phyloP scores from a whole-genome alignment of 2,888 invertebrate genomes.

The Papilio protenor region DNA sequence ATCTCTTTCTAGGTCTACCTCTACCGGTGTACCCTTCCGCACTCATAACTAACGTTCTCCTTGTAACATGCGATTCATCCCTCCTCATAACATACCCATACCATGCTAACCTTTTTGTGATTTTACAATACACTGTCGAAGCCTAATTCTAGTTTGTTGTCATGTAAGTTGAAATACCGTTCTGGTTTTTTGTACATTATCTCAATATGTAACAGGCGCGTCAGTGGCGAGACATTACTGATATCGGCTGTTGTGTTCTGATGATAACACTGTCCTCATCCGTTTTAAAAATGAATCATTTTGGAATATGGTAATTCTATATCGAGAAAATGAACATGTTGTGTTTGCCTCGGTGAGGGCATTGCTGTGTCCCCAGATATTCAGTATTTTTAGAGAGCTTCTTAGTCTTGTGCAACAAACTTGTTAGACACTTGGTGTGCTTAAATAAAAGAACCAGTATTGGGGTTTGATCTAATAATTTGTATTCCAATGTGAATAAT shows the following conservation, averaged over 20 bases:
- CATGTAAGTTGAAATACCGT: conserved; percentile 8
- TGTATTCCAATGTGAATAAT: too few species aligned
- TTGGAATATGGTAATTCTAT: not conserved
- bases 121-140: not conserved
- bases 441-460: too few species aligned
- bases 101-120: too few species aligned
- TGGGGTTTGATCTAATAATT: too few species aligned
- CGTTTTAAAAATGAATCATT: not conserved
- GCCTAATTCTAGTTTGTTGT: not conserved
- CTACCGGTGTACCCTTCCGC: too few species aligned
- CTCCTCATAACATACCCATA: too few species aligned
- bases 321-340: not conserved
- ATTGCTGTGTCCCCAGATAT: not conserved
- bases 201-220: conserved; percentile 4
- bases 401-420: too few species aligned
- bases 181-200: conserved; percentile 22
- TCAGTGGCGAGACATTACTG: conserved; percentile 2
- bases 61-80: too few species aligned
- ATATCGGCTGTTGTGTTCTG: not conserved
- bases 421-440: too few species aligned
- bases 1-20: too few species aligned
- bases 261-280: conserved; percentile 21
- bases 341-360: not conserved
- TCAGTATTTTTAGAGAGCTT: not conserved
- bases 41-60: too few species aligned